Conservation (phyloP, 2,113 vertebrate genomes). For the Irena cyanogastra region DNA sequence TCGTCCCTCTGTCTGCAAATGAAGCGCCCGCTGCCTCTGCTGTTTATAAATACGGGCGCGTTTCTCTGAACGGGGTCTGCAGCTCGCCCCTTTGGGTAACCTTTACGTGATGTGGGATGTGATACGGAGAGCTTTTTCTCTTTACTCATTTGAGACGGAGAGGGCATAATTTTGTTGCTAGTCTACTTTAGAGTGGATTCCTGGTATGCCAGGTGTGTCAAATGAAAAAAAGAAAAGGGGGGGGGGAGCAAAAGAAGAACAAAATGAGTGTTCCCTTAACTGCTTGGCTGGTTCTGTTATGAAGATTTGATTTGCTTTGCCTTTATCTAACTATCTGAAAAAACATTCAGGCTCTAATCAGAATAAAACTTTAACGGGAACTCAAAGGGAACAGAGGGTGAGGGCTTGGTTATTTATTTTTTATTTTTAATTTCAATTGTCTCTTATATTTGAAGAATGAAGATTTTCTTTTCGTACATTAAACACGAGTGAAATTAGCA, state of each 20-base stretch:
- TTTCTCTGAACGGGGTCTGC: neutral
- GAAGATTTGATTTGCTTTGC: neutral
- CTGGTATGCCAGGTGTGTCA: conserved; percentile 35
- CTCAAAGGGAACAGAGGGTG: neutral
- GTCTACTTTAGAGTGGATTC: neutral
- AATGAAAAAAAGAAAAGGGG: neutral
- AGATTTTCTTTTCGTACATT: neutral
- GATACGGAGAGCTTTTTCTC: neutral
- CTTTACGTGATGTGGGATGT: neutral
- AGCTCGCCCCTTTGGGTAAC: neutral
- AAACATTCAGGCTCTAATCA: neutral
- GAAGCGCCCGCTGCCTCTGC: neutral
- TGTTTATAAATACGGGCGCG: neutral
- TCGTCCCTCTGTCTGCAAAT: neutral
- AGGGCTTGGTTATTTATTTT: neutral
- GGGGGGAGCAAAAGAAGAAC: neutral
- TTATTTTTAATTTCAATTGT: neutral
- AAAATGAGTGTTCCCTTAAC: neutral
- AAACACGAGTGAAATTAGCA: neutral
- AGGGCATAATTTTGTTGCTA: neutral
- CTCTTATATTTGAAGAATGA: neutral
- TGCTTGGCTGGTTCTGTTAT: neutral
- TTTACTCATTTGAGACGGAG: neutral
- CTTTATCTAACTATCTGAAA: neutral
- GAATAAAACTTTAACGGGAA: neutral